phyloP scores from a whole-genome alignment of 2,113 vertebrate genomes.

The Toxotes chatareus region DNA sequence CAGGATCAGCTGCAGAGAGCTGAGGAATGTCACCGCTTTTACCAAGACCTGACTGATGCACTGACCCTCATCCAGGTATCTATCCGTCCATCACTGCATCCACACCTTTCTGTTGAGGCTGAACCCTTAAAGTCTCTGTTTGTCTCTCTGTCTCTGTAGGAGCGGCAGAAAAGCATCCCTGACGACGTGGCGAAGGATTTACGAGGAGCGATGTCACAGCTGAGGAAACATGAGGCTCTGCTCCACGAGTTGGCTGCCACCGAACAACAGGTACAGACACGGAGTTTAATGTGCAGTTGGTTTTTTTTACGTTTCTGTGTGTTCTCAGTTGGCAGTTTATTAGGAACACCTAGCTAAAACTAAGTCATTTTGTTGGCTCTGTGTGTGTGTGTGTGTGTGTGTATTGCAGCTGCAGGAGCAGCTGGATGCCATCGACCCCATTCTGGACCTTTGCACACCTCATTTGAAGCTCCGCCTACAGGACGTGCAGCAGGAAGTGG shows the following conservation, averaged over 20 bases:
- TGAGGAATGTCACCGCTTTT: slow-evolving; percentile 82
- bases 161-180: slow-evolving; percentile 88
- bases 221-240: slow-evolving; percentile 87
- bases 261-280: slow-evolving; percentile 85
- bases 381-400: too few species aligned
- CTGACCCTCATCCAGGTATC: slow-evolving; percentile 87
- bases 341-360: too few species aligned
- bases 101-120: not conserved
- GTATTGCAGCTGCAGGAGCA: slow-evolving; percentile 87
- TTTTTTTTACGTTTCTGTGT: too few species aligned
- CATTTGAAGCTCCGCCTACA: slow-evolving; percentile 78
- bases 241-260: slow-evolving; percentile 84
- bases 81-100: fast-evolving
- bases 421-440: slow-evolving; percentile 75
- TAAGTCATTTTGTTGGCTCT: too few species aligned
- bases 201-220: slow-evolving; percentile 86
- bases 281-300: not conserved
- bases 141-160: slow-evolving; percentile 73
- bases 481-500: slow-evolving; percentile 85
- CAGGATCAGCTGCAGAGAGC: slow-evolving; percentile 81
- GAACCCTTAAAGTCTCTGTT: not conserved
- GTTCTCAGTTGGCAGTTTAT: too few species aligned
- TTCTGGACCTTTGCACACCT: slow-evolving; percentile 76
- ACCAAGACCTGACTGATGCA: slow-evolving; percentile 87
- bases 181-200: slow-evolving; percentile 88